A percentile compares a stretch with the other conserved stretches of the same genome.
Evolutionary conservation across 2,113 vertebrate genomes (phyloP).

Genomic region (Epinephelus cyanopodus): DNA sequence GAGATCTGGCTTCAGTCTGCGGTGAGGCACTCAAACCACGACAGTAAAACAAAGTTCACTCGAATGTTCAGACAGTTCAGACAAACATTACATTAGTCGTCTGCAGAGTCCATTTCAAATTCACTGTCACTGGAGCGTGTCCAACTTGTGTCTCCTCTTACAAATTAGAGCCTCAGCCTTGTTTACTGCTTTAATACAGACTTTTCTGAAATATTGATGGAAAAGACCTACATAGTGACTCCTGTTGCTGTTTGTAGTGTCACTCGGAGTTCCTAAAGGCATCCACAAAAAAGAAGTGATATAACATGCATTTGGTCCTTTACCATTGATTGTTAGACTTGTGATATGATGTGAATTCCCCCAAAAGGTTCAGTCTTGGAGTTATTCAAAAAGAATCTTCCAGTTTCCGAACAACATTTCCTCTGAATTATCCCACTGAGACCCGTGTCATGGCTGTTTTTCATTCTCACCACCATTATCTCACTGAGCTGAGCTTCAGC

Average conservation of each 20-base stretch:
- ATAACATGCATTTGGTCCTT: neutral
- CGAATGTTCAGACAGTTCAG: conserved; percentile 29
- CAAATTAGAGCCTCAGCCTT: conserved; percentile 1
- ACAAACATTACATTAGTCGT: conserved; percentile 34
- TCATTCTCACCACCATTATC: conserved; percentile 37
- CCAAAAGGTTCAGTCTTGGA: neutral
- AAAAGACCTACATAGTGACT: neutral
- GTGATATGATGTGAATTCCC: neutral
- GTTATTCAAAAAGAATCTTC: neutral
- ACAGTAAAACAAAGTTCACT: conserved; percentile 48
- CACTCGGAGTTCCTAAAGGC: neutral
- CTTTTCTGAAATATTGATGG: neutral
- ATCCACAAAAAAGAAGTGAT: neutral
- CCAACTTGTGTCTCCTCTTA: conserved; percentile 25
- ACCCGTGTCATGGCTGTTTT: neutral
- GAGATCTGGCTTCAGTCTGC: conserved; percentile 23
- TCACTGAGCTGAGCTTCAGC: conserved; percentile 7
- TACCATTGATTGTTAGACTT: neutral
- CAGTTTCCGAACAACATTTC: conserved; percentile 22
- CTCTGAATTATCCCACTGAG: conserved; percentile 14
- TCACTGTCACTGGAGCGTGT: conserved; percentile 9
- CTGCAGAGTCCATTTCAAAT: conserved; percentile 7
- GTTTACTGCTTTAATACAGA: neutral
- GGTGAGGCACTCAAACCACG: neutral
- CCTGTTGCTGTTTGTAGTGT: neutral